Evolutionary conservation across 2,888 invertebrate species (phyloP), one percentile per base, ranked within the genome.

Genomic region (Drosophila engyochracea): DNA sequence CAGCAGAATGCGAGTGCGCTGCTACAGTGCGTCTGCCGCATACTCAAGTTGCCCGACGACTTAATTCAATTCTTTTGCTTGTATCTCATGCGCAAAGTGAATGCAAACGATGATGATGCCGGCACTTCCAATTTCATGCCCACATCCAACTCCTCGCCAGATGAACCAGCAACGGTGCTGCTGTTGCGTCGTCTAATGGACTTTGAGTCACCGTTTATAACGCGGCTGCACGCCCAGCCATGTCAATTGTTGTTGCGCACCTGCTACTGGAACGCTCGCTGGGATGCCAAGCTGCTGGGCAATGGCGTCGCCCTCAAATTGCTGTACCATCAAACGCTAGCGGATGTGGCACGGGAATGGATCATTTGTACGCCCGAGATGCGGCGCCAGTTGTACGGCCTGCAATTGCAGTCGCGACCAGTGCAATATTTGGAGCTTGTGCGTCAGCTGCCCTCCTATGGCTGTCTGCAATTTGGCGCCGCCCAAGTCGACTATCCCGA

Each of bases 131-230:
- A 95, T 84, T 35, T 44, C 3, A 25, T 25, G 47, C 16, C 31
- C 22, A 44, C 41, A 31, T 44, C 51, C 28, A 95, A 95, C 84
- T 35, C 44, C 3, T 33, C 68, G 25, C 61, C 60, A 0, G 94
- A 96, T 73, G 94, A 96, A 71, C 95, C 96, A 87, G 95, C 96
- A 90, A 95, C 95, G 52, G 94, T 95, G 91, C 94, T 95, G 94
- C 96, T 98, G 88, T 94, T 98, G 76, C 95, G 99, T 83, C 97
- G 97, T 93, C 94, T 99, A 79, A 97, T 99, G 94, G 97, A 99
- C 93, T 99, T 98, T 94, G 99, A 99, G 95, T 98, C 98, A 81
- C 99, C 99, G 1, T 97, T 97, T 94, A 97, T 99, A 94, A 98
- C 99, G 63, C 96, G 97, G 83, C 76, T 91, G 19, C 97, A 97